Evolutionary conservation across 30 jellyfish, hydroid and myxozoan species (phyloP), one percentile per base, ranked within the genome.

Genomic region (Nemopilema nomurai): DNA sequence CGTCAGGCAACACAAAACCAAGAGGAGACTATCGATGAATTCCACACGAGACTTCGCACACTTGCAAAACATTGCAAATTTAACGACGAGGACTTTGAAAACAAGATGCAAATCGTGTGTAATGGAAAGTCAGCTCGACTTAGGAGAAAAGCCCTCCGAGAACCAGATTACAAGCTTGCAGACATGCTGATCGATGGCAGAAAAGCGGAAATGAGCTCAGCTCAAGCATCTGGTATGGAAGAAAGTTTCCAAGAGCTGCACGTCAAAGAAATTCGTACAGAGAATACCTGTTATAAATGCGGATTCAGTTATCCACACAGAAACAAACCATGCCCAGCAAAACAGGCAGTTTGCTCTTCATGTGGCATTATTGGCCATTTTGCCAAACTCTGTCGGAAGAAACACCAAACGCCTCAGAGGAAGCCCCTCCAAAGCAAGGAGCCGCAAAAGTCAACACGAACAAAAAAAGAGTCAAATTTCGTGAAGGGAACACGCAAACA

Each of bases 221-320:
- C 91, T 82, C 84, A 71, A 51, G 91, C 91, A 49, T 62, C 84
- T 21, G 91, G 91, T 16, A 82, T 82, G 65, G 91, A 82, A 82
- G 77, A 82, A 31, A 82, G 72, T 19, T 74, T 74, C 84, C 84
- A 74, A 74, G 84, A 74, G 84, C 72, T 74, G 84, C 71, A 74
- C 84, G 71, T 74, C 29, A 49, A 51, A 51, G 84, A 74, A 29
- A 62, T 78, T 28, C 88, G 69, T 28, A n/a, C n/a, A n/a, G n/a
- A n/a, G n/a, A n/a, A 78, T 65, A 62, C 79, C 49, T 78, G 68
- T 78, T 25, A 78, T 78, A 78, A 78, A 65, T 78, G 88, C 64
- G 79, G 79, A 78, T 78, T 78, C 79, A 78, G 79, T 78, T 78
- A 52, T 62, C 88, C 88, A 50, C 88, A 78, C 88, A 78, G 31